These are phyloP conservation scores for Drosophila ogumai DNA, from an alignment of 1,140 invertebrate genomes.

Conservation along the genomic window DNA sequence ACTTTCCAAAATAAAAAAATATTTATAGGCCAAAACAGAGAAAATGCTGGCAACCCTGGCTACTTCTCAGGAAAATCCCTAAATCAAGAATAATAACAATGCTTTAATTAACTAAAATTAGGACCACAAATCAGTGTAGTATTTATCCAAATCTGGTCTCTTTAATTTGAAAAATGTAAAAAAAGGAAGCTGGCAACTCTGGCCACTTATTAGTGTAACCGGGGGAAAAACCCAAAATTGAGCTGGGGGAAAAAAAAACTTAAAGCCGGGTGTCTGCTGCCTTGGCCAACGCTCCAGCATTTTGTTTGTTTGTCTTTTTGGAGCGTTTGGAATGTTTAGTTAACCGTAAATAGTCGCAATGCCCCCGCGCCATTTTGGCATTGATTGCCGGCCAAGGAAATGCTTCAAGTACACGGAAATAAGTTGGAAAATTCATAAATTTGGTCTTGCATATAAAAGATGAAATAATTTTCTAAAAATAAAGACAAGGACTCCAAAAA, in stretches of 20 bases:
- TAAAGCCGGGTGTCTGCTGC: constrained; percentile 9
- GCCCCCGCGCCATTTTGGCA: constrained; percentile 76
- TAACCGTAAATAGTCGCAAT: constrained; percentile 74
- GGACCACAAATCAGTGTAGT: not conserved
- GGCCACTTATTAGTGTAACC: constrained; percentile 12
- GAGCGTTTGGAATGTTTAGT: constrained; percentile 79
- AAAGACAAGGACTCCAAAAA: not conserved
- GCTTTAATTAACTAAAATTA: not conserved
- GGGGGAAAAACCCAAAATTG: constrained; percentile 13
- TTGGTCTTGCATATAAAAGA: too few species aligned
- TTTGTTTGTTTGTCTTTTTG: constrained; percentile 47
- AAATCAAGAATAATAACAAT: too few species aligned
- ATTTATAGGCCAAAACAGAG: too few species aligned
- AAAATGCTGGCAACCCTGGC: too few species aligned
- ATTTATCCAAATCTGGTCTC: not conserved
- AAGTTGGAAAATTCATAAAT: not conserved
- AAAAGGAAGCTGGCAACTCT: not conserved
- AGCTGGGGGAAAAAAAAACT: not conserved
- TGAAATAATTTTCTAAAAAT: not conserved
- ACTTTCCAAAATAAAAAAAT: too few species aligned
- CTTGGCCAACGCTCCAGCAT: not conserved
- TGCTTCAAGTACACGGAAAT: constrained; percentile 18
- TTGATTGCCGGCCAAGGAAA: constrained; percentile 68
- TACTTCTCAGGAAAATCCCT: too few species aligned
- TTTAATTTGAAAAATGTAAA: not conserved